These are phyloP conservation scores for Aradus depressus DNA, from an alignment of 2,888 invertebrate species.

Conservation along the genomic window DNA sequence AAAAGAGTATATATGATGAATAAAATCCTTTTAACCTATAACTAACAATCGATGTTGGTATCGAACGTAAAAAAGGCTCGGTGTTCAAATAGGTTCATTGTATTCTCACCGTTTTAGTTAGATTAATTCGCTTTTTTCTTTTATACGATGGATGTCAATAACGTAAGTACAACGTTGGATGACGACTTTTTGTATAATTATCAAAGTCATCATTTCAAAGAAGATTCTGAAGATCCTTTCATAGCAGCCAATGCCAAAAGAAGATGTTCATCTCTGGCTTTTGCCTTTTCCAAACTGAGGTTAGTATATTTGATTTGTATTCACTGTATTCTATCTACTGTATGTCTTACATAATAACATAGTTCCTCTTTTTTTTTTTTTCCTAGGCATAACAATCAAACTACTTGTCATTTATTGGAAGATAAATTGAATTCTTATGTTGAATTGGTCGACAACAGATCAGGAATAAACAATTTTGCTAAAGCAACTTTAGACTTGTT, in stretches of 20 bases:
- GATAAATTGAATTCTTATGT: conserved; percentile 26
- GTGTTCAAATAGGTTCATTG: no score
- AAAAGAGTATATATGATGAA: no score
- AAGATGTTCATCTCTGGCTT: conserved; percentile 19
- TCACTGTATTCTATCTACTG: no score
- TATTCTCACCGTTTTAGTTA: no score
- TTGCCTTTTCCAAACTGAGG: conserved; percentile 15
- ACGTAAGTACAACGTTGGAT: no score
- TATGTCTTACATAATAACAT: no score
- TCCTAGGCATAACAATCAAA: conserved; percentile 22
- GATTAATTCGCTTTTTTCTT: no score
- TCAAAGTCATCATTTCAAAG: conserved; percentile 21
- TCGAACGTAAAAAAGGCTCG: no score
- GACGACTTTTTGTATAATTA: conserved; percentile 18
- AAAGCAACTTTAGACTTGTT: conserved; percentile 19
- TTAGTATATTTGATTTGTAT: no score
- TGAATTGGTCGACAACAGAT: conserved; percentile 25
- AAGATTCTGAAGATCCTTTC: conserved; percentile 17
- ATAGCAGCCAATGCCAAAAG: conserved; percentile 19
- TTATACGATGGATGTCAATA: no score
- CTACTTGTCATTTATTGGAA: conserved; percentile 22
- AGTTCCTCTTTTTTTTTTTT: conserved; percentile 2
- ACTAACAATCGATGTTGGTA: no score
- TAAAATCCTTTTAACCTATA: no score
- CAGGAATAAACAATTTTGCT: conserved; percentile 28